These are phyloP conservation scores for Plagiodera versicolora DNA, from an alignment of 2,888 invertebrate genomes.

Conservation along the genomic window DNA sequence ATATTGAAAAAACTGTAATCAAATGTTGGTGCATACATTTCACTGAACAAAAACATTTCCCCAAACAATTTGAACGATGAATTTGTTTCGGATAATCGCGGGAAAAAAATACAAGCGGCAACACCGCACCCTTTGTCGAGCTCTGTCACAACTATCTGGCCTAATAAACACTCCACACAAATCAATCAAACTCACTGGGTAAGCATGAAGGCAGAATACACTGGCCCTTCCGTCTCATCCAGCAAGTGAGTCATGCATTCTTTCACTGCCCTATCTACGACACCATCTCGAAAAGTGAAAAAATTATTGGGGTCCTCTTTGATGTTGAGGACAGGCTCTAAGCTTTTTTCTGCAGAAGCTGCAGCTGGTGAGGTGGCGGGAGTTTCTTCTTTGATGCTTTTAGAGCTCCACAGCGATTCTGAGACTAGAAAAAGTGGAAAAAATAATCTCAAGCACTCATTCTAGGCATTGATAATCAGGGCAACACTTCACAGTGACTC, in stretches of 20 bases:
- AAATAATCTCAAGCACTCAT: no score
- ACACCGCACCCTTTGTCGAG: no score
- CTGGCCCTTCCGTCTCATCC: slow-evolving; percentile 69
- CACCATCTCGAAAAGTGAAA: slow-evolving; percentile 73
- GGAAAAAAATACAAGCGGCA: no score
- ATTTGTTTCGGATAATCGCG: no score
- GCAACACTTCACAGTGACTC: no score
- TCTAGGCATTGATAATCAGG: no score
- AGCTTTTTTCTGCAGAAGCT: slow-evolving; percentile 30
- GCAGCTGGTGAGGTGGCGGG: slow-evolving; percentile 31
- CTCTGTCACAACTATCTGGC: no score
- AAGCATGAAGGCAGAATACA: slow-evolving; percentile 76
- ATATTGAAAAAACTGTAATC: no score
- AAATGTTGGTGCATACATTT: no score
- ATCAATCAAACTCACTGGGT: slow-evolving; percentile 87
- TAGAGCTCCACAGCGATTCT: slow-evolving; percentile 45
- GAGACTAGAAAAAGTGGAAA: slow-evolving; percentile 38
- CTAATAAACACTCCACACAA: no score
- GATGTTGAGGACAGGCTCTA: slow-evolving; percentile 37
- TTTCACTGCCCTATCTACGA: slow-evolving; percentile 71
- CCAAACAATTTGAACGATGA: no score
- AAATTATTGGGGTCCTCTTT: slow-evolving; percentile 66
- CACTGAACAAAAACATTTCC: no score
- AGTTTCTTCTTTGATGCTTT: slow-evolving; percentile 36
- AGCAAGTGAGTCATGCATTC: slow-evolving; percentile 69